Evolutionary conservation across 2,888 invertebrate species (phyloP).

Genomic region (Prosapia bicincta): DNA sequence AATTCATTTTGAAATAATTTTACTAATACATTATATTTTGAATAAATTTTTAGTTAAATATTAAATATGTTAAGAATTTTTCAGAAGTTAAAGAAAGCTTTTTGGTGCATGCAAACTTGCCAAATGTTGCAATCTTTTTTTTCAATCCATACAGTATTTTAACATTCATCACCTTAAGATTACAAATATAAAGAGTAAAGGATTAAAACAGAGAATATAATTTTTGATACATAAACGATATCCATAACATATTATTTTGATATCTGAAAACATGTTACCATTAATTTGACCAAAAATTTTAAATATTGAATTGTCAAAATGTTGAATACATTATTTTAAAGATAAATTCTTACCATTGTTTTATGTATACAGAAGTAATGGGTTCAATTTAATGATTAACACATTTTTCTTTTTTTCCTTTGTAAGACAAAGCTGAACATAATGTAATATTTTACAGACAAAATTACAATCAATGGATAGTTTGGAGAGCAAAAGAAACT

Average conservation of each 20-base stretch:
- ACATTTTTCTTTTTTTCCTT: neutral
- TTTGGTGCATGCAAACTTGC: neutral
- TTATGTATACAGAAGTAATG: neutral
- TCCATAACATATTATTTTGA: constrained; percentile 22
- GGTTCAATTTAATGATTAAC: neutral
- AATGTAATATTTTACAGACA: neutral
- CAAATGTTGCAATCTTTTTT: neutral
- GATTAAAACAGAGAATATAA: constrained; percentile 15
- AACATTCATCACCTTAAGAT: neutral
- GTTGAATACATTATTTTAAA: too few species aligned
- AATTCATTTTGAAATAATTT: too few species aligned
- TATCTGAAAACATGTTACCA: neutral
- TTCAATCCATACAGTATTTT: neutral
- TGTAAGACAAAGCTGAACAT: neutral
- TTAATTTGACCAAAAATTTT: neutral
- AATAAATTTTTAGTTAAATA: too few species aligned
- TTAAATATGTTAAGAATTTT: too few species aligned
- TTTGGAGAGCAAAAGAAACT: neutral
- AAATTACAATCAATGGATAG: neutral
- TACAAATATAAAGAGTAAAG: neutral
- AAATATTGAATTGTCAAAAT: too few species aligned
- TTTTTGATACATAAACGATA: constrained; percentile 20
- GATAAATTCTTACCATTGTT: too few species aligned
- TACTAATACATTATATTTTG: too few species aligned
- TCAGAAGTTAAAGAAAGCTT: neutral